Evolutionary conservation across 2,797 vertebrate genomes (phyloP).

Genomic region (Poecilia wingei): DNA sequence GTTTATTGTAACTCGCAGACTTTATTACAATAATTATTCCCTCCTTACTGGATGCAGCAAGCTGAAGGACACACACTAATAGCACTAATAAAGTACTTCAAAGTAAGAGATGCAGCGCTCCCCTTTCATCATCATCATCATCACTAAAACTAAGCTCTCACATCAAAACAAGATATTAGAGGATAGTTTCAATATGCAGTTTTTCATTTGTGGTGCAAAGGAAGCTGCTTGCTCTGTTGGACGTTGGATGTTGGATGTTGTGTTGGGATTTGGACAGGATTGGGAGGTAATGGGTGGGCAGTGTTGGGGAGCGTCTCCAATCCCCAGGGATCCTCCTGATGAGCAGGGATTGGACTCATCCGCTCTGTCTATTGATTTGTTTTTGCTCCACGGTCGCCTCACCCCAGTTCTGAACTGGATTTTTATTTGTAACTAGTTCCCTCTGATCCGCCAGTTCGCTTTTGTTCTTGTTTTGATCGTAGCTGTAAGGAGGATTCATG

Average conservation of each 20-base stretch:
- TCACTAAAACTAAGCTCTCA: constrained; percentile 23
- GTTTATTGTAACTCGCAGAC: constrained; percentile 5
- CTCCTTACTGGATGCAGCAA: not conserved
- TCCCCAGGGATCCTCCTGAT: constrained; percentile 76
- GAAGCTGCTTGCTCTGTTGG: constrained; percentile 44
- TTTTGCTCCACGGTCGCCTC: constrained; percentile 70
- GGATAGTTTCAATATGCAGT: constrained; percentile 20
- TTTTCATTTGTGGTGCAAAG: not conserved
- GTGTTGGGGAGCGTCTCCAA: constrained; percentile 63
- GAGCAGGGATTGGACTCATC: constrained; percentile 81
- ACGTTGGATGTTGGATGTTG: too few relatives aligned
- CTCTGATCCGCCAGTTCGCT: constrained; percentile 38
- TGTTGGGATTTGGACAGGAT: constrained; percentile 76
- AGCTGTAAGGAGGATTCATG: constrained; percentile 56
- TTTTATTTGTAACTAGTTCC: constrained; percentile 74
- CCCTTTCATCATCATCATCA: constrained; percentile 43
- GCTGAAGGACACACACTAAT: constrained; percentile 8
- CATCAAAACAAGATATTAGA: constrained; percentile 31
- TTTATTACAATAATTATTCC: constrained; percentile 15
- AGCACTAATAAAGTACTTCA: constrained; percentile 46
- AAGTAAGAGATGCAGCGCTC: constrained; percentile 19
- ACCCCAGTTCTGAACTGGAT: constrained; percentile 56
- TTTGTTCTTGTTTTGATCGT: constrained; percentile 70
- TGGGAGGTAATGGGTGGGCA: constrained; percentile 77
- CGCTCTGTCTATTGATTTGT: constrained; percentile 82